phyloP scores from a whole-genome alignment of 1,140 invertebrate species.

The Battus philenor region DNA sequence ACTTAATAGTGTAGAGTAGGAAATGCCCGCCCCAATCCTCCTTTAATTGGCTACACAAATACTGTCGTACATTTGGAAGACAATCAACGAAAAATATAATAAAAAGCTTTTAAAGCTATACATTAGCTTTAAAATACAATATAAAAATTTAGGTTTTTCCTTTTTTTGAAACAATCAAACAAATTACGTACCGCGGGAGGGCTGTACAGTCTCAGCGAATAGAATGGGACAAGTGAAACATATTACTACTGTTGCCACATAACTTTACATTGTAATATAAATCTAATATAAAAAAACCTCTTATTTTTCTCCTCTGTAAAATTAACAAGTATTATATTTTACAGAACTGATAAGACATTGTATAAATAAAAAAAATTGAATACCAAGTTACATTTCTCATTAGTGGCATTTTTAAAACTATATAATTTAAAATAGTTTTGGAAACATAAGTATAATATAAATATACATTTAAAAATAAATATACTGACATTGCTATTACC shows the following conservation, averaged over 20 bases:
- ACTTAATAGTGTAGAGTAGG: slow-evolving; percentile 66
- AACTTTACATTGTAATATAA: no score
- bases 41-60: slow-evolving; percentile 33
- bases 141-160: not conserved
- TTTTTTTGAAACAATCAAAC: slow-evolving; percentile 8
- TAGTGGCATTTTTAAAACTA: no score
- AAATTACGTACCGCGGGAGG: not conserved
- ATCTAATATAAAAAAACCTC: no score
- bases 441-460: no score
- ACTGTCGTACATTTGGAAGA: slow-evolving; percentile 64
- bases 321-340: no score
- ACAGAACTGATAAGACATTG: no score
- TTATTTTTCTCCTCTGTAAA: no score
- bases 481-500: no score
- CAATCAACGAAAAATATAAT: slow-evolving; percentile 46
- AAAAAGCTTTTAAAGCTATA: slow-evolving; percentile 16
- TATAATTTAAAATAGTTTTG: no score
- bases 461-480: no score
- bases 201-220: slow-evolving; percentile 41
- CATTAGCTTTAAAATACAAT: slow-evolving; percentile 12
- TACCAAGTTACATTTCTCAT: no score
- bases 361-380: no score
- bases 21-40: slow-evolving; percentile 58
- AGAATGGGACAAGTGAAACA: slow-evolving; percentile 15
- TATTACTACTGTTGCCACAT: slow-evolving; percentile 22